These are phyloP conservation scores for Rhabdomys dilectus DNA, from an alignment of 2,113 vertebrate genomes.

Conservation along the genomic window DNA sequence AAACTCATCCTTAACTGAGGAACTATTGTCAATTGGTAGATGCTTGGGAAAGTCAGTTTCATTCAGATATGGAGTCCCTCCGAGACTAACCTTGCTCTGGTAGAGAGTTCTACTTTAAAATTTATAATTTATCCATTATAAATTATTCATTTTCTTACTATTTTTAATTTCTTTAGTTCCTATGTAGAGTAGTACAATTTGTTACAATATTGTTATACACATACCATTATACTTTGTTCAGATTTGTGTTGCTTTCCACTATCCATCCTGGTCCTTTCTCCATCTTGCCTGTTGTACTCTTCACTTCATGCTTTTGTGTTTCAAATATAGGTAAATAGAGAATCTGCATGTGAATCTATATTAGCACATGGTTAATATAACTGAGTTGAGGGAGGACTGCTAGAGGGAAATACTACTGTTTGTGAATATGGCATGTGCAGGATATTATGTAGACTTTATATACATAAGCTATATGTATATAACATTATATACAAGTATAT, in stretches of 20 bases:
- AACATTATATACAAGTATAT: background rate
- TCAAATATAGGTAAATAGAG: background rate
- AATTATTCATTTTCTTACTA: background rate
- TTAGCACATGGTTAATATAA: background rate
- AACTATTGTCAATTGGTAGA: background rate
- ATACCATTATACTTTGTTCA: background rate
- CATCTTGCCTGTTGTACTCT: background rate
- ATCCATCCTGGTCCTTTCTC: accelerated
- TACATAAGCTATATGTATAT: background rate
- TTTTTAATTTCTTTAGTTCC: background rate
- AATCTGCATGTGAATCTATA: background rate
- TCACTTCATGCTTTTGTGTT: background rate
- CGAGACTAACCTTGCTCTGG: no score
- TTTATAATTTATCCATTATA: background rate
- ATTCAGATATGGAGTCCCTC: background rate
- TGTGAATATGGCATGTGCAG: background rate
- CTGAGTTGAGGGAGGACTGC: accelerated
- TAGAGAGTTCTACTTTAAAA: background rate
- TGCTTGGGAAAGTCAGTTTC: background rate
- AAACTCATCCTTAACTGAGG: background rate
- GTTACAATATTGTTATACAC: background rate
- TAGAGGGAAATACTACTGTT: background rate
- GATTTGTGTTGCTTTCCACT: background rate
- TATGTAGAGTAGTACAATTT: background rate
- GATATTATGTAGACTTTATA: background rate